phyloP scores from a whole-genome alignment of 2,113 vertebrate genomes.

The Trematocara zebra region DNA sequence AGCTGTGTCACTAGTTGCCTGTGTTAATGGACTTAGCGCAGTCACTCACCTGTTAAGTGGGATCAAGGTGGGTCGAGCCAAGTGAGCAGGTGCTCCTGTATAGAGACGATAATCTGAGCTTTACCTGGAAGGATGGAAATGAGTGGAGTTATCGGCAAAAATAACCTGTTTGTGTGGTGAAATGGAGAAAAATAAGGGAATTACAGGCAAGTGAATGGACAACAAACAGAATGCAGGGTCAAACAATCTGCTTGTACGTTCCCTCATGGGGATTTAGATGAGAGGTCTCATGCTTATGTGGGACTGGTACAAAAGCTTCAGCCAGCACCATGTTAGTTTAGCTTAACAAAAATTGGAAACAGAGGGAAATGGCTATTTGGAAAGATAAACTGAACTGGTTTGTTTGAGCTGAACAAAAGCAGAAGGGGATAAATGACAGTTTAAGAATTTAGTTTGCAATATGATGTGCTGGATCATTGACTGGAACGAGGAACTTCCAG shows the following conservation, averaged over 20 bases:
- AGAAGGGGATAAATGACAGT: not conserved
- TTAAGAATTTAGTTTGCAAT: not conserved
- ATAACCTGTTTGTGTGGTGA: not conserved
- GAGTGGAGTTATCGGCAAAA: not conserved
- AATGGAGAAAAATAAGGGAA: not conserved
- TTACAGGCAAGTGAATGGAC: not conserved
- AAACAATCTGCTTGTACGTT: not conserved
- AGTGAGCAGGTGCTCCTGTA: conserved; percentile 35
- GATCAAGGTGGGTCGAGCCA: conserved; percentile 28
- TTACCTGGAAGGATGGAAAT: not conserved
- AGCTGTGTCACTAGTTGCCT: conserved; percentile 25
- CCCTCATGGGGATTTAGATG: not conserved
- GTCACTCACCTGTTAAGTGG: conserved; percentile 58
- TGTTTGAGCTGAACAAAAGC: not conserved
- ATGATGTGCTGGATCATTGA: not conserved
- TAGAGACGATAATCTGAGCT: conserved; percentile 44
- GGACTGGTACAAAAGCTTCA: not conserved
- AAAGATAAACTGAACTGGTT: not conserved
- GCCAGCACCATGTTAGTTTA: not conserved
- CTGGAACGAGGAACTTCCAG: not conserved
- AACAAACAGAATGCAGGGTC: not conserved
- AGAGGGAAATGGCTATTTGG: not conserved
- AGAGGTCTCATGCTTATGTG: not conserved
- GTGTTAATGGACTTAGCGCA: conserved; percentile 48
- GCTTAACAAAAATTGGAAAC: not conserved